A percentile compares a stretch with the other conserved stretches of the same genome.
Evolutionary conservation across 1,140 invertebrate species (phyloP).

Genomic region (Meloidogyne exigua): DNA sequence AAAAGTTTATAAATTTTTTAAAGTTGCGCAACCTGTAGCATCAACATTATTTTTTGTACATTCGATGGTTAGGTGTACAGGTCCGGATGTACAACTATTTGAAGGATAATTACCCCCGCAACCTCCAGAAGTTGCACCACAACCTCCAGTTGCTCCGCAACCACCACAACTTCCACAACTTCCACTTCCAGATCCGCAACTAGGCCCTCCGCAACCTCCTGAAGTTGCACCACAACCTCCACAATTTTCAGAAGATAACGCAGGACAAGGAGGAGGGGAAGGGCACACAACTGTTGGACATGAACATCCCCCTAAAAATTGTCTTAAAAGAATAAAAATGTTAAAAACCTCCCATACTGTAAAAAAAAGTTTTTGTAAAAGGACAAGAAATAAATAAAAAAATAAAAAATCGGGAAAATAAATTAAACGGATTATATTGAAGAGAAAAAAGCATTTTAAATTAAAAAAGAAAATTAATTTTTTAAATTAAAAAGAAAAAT

Average conservation of each 20-base stretch:
- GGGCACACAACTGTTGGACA: constrained; percentile 19
- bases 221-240: neutral
- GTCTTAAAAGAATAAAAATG: neutral
- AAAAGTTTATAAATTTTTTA: neutral
- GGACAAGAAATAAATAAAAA: neutral
- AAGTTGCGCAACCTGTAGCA: neutral
- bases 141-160: neutral
- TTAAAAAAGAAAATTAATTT: neutral
- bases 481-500: neutral
- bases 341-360: neutral
- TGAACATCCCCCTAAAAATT: constrained; percentile 10
- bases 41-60: neutral
- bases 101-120: neutral
- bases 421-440: neutral
- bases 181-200: no score
- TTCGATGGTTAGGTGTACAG: neutral
- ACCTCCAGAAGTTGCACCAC: neutral
- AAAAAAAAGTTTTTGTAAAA: neutral
- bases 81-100: neutral
- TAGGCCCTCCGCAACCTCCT: neutral
- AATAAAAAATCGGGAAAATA: neutral
- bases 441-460: neutral
- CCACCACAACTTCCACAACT: neutral
- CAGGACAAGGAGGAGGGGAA: neutral
- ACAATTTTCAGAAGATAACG: neutral